Evolutionary conservation across 2,888 invertebrate genomes (phyloP).

Genomic region (Chrysolina americana): DNA sequence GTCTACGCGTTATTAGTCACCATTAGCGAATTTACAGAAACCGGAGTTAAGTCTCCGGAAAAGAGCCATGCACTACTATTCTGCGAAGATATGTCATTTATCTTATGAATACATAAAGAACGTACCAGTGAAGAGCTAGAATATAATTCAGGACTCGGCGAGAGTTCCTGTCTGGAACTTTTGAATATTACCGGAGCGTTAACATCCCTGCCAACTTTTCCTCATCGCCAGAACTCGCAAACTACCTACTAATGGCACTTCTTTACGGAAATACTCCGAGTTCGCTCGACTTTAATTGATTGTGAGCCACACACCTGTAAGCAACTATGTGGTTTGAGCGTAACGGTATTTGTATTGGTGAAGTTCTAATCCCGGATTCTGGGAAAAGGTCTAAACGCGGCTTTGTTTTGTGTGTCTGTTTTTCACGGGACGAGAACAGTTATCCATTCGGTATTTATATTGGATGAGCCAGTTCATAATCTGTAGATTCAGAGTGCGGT

Average conservation of each 20-base stretch:
- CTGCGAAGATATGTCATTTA: slow-evolving; percentile 26
- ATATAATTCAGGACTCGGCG: slow-evolving; percentile 36
- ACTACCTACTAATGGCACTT: slow-evolving; percentile 30
- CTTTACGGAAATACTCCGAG: slow-evolving; percentile 6
- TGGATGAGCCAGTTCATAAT: too few relatives aligned
- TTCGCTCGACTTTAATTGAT: neutral
- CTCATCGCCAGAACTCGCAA: slow-evolving; percentile 24
- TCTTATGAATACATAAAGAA: slow-evolving; percentile 23
- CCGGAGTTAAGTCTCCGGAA: slow-evolving; percentile 16
- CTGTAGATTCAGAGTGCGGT: too few relatives aligned
- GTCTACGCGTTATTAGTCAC: slow-evolving; percentile 21
- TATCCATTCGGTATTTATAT: too few relatives aligned
- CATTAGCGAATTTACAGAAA: slow-evolving; percentile 9
- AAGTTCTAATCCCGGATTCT: neutral
- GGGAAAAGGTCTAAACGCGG: neutral
- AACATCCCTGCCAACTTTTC: slow-evolving; percentile 34
- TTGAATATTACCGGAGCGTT: slow-evolving; percentile 39
- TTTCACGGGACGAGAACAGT: too few relatives aligned
- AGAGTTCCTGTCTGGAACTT: slow-evolving; percentile 42
- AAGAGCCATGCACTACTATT: slow-evolving; percentile 20
- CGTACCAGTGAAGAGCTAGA: slow-evolving; percentile 38
- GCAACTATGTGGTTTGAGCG: neutral
- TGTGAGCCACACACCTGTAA: neutral
- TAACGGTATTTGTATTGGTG: neutral
- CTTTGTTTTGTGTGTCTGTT: too few relatives aligned